Evolutionary conservation across 1,140 invertebrate genomes (phyloP).

Genomic region (Drosophila ercepeae): DNA sequence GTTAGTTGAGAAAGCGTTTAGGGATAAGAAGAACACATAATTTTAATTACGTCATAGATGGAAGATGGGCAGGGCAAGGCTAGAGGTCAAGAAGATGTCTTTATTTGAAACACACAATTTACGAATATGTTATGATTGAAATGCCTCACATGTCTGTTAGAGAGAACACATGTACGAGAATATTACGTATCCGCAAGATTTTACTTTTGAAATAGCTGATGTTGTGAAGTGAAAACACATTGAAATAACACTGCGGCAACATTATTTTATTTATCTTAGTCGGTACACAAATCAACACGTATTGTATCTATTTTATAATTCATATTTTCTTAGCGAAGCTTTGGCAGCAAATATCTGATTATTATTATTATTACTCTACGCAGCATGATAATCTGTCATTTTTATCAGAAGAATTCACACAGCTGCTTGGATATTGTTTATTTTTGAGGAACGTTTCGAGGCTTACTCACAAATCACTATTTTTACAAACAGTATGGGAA

Average conservation of each 20-base stretch:
- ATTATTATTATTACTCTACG: slow-evolving; percentile 30
- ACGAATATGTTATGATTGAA: slow-evolving; percentile 11
- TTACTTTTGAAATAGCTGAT: slow-evolving; percentile 40
- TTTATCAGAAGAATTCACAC: slow-evolving; percentile 41
- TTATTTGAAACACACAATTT: slow-evolving; percentile 21
- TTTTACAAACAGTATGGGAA: slow-evolving; percentile 77
- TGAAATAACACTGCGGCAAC: slow-evolving; percentile 45
- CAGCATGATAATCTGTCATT: slow-evolving; percentile 49
- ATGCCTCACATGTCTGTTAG: slow-evolving; percentile 41
- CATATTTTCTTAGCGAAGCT: slow-evolving; percentile 34
- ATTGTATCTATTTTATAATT: slow-evolving; percentile 6
- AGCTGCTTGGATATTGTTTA: slow-evolving; percentile 36
- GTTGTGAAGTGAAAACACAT: slow-evolving; percentile 43
- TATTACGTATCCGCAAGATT: slow-evolving; percentile 26
- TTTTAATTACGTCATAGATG: slow-evolving; percentile 29
- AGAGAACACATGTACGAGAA: slow-evolving; percentile 41
- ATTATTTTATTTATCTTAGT: slow-evolving; percentile 16
- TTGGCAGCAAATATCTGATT: slow-evolving; percentile 18
- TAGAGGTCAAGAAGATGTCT: slow-evolving; percentile 36
- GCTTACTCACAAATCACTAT: slow-evolving; percentile 78
- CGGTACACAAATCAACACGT: slow-evolving; percentile 43
- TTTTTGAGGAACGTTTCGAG: slow-evolving; percentile 24
- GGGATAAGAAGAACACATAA: neutral
- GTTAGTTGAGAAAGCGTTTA: slow-evolving; percentile 14
- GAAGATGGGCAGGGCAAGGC: slow-evolving; percentile 19